Conservation (phyloP, 2,888 invertebrate species). For the Drosophila macrospina region DNA sequence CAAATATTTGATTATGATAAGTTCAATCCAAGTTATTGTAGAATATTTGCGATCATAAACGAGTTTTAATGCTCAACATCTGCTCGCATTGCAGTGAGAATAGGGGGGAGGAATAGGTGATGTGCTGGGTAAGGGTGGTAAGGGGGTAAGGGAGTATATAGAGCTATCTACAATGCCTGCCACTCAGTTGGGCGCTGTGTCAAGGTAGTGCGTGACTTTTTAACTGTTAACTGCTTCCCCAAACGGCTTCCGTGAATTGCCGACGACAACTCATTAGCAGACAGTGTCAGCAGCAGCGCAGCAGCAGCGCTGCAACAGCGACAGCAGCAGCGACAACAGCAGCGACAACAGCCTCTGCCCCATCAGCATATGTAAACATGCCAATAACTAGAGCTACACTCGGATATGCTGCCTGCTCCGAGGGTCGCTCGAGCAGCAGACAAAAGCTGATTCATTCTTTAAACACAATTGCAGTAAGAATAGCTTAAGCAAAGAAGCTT, state of each 20-base stretch:
- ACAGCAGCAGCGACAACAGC: background rate
- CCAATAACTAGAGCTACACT: constrained; percentile 24
- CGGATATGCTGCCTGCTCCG: background rate
- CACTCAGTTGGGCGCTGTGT: constrained; percentile 50
- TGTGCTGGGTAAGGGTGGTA: constrained; percentile 6
- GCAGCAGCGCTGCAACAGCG: constrained; percentile 1
- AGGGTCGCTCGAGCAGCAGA: constrained; percentile 4
- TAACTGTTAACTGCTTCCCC: constrained; percentile 55
- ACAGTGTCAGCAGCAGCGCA: background rate
- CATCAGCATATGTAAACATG: constrained; percentile 18
- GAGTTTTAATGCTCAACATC: constrained; percentile 59
- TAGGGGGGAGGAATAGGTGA: background rate
- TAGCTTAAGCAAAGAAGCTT: constrained; percentile 1
- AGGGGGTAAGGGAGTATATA: background rate
- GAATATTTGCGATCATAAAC: constrained; percentile 61
- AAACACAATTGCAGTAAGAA: background rate
- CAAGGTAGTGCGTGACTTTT: constrained; percentile 56
- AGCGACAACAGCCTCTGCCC: background rate
- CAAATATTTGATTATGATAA: constrained; percentile 63
- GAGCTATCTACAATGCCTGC: constrained; percentile 40
- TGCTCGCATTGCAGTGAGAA: constrained; percentile 21
- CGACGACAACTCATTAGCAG: constrained; percentile 19
- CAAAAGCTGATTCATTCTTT: constrained; percentile 19
- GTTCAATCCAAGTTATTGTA: constrained; percentile 23
- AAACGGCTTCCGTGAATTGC: constrained; percentile 18